These are phyloP conservation scores for Drosophila obscura DNA, from an alignment of 1,140 invertebrate genomes.

Conservation along the genomic window DNA sequence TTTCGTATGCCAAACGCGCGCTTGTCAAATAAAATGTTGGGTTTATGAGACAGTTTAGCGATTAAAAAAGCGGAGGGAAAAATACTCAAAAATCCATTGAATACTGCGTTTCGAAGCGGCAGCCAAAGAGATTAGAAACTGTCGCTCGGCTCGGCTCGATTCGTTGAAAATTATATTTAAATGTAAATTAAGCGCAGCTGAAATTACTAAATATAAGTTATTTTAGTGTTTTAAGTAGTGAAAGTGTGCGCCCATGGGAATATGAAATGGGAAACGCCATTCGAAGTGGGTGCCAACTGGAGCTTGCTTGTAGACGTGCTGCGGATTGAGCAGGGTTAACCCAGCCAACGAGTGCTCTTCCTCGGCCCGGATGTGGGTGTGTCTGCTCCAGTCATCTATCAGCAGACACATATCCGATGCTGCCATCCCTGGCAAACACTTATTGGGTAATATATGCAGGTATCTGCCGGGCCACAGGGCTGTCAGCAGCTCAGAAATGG, in stretches of 20 bases:
- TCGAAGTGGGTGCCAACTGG: constrained; percentile 55
- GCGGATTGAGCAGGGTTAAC: constrained; percentile 21
- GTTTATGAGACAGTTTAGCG: constrained; percentile 82
- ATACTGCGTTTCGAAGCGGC: constrained; percentile 64
- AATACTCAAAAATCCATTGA: constrained; percentile 50
- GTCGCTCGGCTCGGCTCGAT: constrained; percentile 8
- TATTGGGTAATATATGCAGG: constrained; percentile 45
- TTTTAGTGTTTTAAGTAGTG: constrained; percentile 78
- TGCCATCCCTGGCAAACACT: constrained; percentile 22
- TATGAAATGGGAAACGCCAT: constrained; percentile 1
- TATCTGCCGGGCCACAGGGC: constrained; percentile 30
- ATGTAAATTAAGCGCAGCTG: constrained; percentile 68
- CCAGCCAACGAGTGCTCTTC: neutral
- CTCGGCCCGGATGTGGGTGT: constrained; percentile 40
- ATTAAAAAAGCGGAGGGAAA: constrained; percentile 58
- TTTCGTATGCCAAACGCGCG: constrained; percentile 67
- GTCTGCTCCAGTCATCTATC: constrained; percentile 14
- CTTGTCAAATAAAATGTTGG: constrained; percentile 78
- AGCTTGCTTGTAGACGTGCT: neutral
- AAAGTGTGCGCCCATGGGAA: constrained; percentile 44
- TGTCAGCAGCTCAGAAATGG: constrained; percentile 9
- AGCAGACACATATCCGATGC: constrained; percentile 1
- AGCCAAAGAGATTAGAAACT: constrained; percentile 73
- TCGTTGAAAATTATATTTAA: constrained; percentile 68
- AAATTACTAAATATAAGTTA: constrained; percentile 80